Evolutionary conservation across 2,888 invertebrate species (phyloP).

Genomic region (Drosophila pseudotalamancana): DNA sequence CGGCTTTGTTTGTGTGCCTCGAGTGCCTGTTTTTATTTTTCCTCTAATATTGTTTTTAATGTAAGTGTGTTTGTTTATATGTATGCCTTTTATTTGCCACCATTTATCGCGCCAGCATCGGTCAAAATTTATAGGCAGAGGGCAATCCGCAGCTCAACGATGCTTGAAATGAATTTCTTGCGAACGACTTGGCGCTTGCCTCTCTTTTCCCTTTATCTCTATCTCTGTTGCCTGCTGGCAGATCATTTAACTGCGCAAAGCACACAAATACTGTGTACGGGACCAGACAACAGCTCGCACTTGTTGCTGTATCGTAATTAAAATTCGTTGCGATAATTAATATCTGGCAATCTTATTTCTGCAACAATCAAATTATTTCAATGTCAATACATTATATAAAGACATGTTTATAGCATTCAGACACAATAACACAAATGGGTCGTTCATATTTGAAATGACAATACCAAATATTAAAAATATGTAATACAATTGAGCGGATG

Average conservation of each 20-base stretch:
- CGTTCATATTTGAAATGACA: background rate
- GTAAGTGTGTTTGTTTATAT: conserved; percentile 25
- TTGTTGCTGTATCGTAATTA: conserved; percentile 61
- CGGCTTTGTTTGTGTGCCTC: conserved; percentile 38
- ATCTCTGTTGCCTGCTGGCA: conserved; percentile 32
- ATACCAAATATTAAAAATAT: conserved; percentile 3
- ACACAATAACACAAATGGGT: background rate
- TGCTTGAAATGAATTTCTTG: conserved; percentile 73
- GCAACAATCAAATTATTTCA: conserved; percentile 64
- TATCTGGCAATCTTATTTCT: conserved; percentile 69
- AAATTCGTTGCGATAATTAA: conserved; percentile 76
- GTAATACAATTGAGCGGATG: no score
- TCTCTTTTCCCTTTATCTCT: conserved; percentile 37
- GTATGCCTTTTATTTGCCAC: conserved; percentile 44
- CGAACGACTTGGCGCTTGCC: conserved; percentile 31
- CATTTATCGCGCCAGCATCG: conserved; percentile 60
- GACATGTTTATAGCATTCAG: conserved; percentile 6
- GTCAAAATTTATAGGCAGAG: conserved; percentile 60
- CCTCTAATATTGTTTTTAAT: conserved; percentile 16
- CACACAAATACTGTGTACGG: background rate
- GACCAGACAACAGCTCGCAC: conserved; percentile 25
- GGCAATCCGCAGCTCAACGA: conserved; percentile 52
- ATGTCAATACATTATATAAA: conserved; percentile 47
- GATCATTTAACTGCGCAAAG: conserved; percentile 44
- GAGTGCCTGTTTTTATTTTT: conserved; percentile 1